Conservation (phyloP, 2,113 vertebrate genomes). For the Serilophus lunatus region DNA sequence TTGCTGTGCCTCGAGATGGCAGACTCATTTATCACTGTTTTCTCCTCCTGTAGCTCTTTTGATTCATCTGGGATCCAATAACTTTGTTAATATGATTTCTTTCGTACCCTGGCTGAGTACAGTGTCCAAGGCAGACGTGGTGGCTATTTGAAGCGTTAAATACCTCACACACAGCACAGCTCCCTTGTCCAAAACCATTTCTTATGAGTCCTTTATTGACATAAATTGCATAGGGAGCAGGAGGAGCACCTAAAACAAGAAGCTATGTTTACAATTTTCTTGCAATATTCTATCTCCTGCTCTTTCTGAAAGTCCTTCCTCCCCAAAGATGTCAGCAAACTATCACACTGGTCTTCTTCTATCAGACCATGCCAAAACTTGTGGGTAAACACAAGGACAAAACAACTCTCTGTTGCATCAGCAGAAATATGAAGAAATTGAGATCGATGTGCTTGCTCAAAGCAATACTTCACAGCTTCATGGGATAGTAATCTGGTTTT, state of each 20-base stretch:
- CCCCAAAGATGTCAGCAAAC: neutral
- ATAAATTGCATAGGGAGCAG: neutral
- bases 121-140: neutral
- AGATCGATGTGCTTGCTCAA: neutral
- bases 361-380: neutral
- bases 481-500: neutral
- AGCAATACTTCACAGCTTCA: neutral
- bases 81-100: conserved; percentile 51
- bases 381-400: neutral
- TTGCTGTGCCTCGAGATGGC: neutral
- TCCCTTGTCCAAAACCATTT: neutral
- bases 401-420: neutral
- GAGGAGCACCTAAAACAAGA: neutral
- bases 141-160: neutral
- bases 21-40: conserved; percentile 63
- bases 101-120: neutral
- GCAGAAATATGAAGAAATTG: neutral
- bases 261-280: neutral
- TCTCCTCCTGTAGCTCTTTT: conserved; percentile 25
- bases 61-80: conserved; percentile 46
- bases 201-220: neutral
- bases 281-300: neutral
- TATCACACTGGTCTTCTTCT: neutral
- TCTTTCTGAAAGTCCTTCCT: neutral
- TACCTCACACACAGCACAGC: neutral